Conservation (phyloP, 1,140 invertebrate species). For the Phocides pigmalion region DNA sequence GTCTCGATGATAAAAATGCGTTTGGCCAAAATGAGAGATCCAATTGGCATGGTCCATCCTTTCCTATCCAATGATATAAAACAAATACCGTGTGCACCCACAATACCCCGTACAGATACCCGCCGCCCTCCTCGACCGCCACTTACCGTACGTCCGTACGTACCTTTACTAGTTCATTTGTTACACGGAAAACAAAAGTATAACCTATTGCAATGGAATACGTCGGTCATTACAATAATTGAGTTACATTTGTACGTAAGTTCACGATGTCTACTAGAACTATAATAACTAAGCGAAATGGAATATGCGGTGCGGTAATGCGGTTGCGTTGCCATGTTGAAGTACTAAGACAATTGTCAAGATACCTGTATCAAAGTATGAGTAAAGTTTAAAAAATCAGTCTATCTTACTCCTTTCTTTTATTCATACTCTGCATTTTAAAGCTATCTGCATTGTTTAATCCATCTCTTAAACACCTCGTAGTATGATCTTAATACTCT, state of each 20-base stretch:
- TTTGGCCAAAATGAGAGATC: constrained; percentile 81
- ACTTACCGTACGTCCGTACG: no score
- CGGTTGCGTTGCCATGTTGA: constrained; percentile 6
- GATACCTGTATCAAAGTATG: constrained; percentile 77
- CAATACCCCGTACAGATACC: constrained; percentile 67
- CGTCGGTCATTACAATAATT: constrained; percentile 9
- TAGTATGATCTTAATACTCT: constrained; percentile 52
- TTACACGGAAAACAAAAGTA: not conserved
- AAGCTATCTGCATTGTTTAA: constrained; percentile 73
- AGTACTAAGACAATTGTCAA: constrained; percentile 59
- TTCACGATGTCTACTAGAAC: constrained; percentile 19
- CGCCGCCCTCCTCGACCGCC: constrained; percentile 22
- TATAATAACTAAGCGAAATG: constrained; percentile 17
- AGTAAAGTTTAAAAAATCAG: constrained; percentile 78
- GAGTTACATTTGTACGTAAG: constrained; percentile 25
- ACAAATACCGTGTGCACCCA: constrained; percentile 60
- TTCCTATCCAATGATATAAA: constrained; percentile 63
- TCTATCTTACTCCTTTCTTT: constrained; percentile 68
- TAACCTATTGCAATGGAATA: constrained; percentile 2
- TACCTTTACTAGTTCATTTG: not conserved
- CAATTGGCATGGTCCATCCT: constrained; percentile 68
- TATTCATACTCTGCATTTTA: constrained; percentile 72
- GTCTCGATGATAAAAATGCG: constrained; percentile 80
- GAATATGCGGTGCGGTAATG: constrained; percentile 11
- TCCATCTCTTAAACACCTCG: constrained; percentile 62